These are phyloP conservation scores for Acromyrmex heyeri DNA, from an alignment of 1,140 invertebrate species.

Conservation along the genomic window DNA sequence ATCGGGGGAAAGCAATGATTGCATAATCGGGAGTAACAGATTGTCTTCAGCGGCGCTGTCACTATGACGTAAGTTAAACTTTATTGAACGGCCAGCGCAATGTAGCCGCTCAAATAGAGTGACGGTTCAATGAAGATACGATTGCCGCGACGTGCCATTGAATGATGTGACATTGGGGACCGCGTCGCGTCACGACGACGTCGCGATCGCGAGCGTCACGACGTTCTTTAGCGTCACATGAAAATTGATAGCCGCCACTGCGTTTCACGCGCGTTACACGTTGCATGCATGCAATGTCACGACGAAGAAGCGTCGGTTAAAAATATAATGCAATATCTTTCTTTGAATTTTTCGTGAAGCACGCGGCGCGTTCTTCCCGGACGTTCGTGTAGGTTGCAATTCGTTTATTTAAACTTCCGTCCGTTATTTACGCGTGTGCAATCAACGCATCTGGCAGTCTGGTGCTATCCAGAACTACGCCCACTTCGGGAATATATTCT, in stretches of 20 bases:
- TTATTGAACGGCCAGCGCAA: not conserved
- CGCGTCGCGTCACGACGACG: not conserved
- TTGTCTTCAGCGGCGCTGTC: not conserved
- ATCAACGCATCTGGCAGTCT: not conserved
- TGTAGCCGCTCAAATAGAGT: not conserved
- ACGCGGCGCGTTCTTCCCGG: not conserved
- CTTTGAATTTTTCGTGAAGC: not conserved
- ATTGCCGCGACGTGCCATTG: constrained; percentile 19
- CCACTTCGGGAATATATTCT: constrained; percentile 7
- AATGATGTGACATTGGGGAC: constrained; percentile 17
- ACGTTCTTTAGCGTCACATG: not conserved
- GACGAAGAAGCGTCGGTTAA: not conserved
- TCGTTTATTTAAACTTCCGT: not conserved
- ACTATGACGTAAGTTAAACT: constrained; percentile 24
- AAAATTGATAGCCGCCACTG: not conserved
- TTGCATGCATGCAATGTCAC: not conserved
- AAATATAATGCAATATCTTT: not conserved
- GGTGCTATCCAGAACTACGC: not conserved
- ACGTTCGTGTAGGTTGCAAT: not conserved
- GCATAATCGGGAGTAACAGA: not conserved
- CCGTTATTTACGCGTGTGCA: not conserved
- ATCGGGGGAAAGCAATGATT: constrained; percentile 17
- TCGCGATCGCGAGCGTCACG: not conserved
- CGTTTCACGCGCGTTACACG: not conserved
- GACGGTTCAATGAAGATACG: constrained; percentile 22